A percentile compares a stretch with the other conserved stretches of the same genome.
These are phyloP conservation scores for Crypturellus tataupa DNA, from an alignment of 2,797 vertebrate genomes.

Conservation along the genomic window DNA sequence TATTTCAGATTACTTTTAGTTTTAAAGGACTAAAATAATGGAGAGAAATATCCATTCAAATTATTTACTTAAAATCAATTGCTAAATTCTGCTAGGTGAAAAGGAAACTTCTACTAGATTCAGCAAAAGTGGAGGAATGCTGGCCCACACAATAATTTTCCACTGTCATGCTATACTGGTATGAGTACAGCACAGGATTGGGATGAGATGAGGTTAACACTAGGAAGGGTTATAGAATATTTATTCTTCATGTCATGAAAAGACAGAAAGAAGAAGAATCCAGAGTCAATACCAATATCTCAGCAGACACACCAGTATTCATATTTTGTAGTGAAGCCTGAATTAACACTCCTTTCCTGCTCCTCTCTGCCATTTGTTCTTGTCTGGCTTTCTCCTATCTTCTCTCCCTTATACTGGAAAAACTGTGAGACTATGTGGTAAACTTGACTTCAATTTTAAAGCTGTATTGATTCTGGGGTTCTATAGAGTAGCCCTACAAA, in stretches of 20 bases:
- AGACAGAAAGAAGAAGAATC: not conserved
- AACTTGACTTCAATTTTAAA: not conserved
- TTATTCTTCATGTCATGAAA: not conserved
- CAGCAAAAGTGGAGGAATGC: not conserved
- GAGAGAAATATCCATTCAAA: not conserved
- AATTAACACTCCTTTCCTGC: not conserved
- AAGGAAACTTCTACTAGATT: not conserved
- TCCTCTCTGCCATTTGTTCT: not conserved
- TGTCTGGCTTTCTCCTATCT: not conserved
- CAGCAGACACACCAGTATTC: not conserved
- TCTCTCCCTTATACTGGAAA: not conserved
- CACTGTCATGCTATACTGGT: not conserved
- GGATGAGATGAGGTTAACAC: not conserved
- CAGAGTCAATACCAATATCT: not conserved
- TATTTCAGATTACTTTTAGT: not conserved
- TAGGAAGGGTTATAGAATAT: not conserved
- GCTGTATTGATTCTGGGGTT: not conserved
- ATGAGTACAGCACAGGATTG: not conserved
- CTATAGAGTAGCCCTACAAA: not conserved
- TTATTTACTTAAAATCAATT: not conserved
- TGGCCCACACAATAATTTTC: not conserved
- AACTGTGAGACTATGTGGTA: not conserved
- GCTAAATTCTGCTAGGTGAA: not conserved
- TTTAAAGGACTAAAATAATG: not conserved
- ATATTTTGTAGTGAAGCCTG: not conserved